Evolutionary conservation across 2,888 invertebrate genomes (phyloP), one percentile per base, ranked within the genome.

Genomic region (Cephonodes hylas): DNA sequence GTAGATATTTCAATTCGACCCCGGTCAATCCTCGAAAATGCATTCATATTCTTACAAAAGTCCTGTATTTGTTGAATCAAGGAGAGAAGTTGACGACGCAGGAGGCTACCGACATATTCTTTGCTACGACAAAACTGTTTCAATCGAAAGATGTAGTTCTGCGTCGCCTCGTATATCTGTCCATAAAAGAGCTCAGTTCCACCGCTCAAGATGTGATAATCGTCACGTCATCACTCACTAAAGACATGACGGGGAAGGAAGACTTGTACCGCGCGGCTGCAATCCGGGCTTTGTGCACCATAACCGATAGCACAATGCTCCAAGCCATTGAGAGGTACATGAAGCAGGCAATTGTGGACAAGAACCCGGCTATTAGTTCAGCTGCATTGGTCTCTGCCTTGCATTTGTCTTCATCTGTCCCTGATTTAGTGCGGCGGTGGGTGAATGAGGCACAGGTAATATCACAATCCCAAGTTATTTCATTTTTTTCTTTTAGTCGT

Each of bases 291-390:
- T 93, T 99, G 3, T 99, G 99, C 86, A 97, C 97, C 76, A 99
- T 99, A 64, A 99, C 99, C 0, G 99, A 99, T 91, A 96, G 94
- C 64, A 96, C 96, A 0, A 97, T 97, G 99, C 89, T 99, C 62
- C 98, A 99, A 88, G 97, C 99, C 2, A 99, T 99, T 65, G 99
- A 99, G 83, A 94, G 99, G 63, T 99, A 99, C 89, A 99, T 99
- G 99, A 99, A 99, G 83, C 99, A 99, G 85, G 99, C 99, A 0
- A 99, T 99, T 73, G 99, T 99, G n/a, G 99, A 99, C 87, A 96
- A 97, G 77, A 97, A 97, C 72, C 95, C 98, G 0, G 96, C 98
- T 0, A 99, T 99, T 0, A 97, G 99, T 61, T 98, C 99, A 72
- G 99, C 99, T 0, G 99, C 99, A 0, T 91, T 99, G 46, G 99